These are phyloP conservation scores for Aeoliscus strigatus DNA, from an alignment of 2,797 vertebrate genomes.

Conservation along the genomic window DNA sequence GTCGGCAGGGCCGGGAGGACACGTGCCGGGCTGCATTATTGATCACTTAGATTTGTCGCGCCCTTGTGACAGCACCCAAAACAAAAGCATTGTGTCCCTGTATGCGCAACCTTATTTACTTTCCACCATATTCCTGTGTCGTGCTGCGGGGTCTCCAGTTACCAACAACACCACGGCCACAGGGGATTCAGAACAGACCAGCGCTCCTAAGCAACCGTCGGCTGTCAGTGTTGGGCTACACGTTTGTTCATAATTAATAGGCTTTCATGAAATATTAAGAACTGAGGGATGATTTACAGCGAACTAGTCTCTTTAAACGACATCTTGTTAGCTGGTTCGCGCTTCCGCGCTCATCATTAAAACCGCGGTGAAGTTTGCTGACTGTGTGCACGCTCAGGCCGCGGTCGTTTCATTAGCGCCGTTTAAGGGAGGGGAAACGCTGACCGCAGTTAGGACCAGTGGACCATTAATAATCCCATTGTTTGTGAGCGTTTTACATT, in stretches of 20 bases:
- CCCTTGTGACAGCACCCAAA: constrained; percentile 45
- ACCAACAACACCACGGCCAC: constrained; percentile 42
- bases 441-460: constrained; percentile 14
- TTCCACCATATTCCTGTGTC: constrained; percentile 35
- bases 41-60: constrained; percentile 36
- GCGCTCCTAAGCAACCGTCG: constrained; percentile 64
- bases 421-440: constrained; percentile 29
- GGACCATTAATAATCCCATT: constrained; percentile 37
- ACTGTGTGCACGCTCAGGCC: constrained; percentile 36
- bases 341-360: constrained; percentile 45
- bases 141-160: constrained; percentile 39
- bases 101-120: constrained; percentile 50
- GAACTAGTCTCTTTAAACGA: constrained; percentile 36
- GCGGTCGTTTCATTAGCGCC: constrained; percentile 20
- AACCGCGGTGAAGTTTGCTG: constrained; percentile 43
- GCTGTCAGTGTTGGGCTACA: constrained; percentile 57
- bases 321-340: constrained; percentile 35
- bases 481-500: constrained; percentile 48
- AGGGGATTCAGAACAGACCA: constrained; percentile 44
- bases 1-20: constrained; percentile 8
- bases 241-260: constrained; percentile 72
- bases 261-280: constrained; percentile 65
- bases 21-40: constrained; percentile 51
- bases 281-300: constrained; percentile 42
- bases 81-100: constrained; percentile 45